Conservation (phyloP, 2,113 vertebrate genomes). For the Psittacara wagleri region DNA sequence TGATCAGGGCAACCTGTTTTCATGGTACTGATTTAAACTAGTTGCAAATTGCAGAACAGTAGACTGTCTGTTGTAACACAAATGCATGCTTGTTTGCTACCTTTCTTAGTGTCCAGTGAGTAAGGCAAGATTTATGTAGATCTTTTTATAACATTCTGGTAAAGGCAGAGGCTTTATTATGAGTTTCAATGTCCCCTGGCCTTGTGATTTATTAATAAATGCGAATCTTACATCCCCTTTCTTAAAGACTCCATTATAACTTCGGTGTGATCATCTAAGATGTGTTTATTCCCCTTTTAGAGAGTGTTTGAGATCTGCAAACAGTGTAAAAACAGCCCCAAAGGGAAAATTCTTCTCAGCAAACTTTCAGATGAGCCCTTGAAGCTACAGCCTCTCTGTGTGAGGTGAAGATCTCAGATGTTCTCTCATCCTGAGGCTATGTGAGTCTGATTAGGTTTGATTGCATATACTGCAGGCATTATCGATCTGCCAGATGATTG, state of each 20-base stretch:
- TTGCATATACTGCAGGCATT: slow-evolving; percentile 59
- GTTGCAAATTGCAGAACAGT: background rate
- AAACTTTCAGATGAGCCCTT: slow-evolving; percentile 14
- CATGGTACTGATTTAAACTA: background rate
- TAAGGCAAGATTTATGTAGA: background rate
- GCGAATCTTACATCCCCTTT: background rate
- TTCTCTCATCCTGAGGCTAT: slow-evolving; percentile 39
- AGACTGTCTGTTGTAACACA: background rate
- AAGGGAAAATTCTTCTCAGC: background rate
- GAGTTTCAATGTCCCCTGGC: background rate
- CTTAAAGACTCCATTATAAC: background rate
- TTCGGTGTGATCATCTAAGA: background rate
- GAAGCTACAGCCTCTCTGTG: background rate
- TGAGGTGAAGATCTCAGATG: slow-evolving; percentile 13
- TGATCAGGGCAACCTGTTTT: background rate
- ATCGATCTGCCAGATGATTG: slow-evolving; percentile 71
- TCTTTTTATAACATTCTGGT: background rate
- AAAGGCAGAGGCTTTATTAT: background rate
- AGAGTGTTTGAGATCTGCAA: background rate
- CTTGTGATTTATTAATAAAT: background rate
- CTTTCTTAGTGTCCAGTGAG: background rate
- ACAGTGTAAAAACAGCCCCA: background rate
- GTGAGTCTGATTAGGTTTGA: slow-evolving; percentile 69
- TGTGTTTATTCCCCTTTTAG: background rate
- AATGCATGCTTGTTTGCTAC: background rate